These are phyloP conservation scores for Coryphaenoides rupestris DNA, from an alignment of 2,113 vertebrate genomes.

Conservation along the genomic window DNA sequence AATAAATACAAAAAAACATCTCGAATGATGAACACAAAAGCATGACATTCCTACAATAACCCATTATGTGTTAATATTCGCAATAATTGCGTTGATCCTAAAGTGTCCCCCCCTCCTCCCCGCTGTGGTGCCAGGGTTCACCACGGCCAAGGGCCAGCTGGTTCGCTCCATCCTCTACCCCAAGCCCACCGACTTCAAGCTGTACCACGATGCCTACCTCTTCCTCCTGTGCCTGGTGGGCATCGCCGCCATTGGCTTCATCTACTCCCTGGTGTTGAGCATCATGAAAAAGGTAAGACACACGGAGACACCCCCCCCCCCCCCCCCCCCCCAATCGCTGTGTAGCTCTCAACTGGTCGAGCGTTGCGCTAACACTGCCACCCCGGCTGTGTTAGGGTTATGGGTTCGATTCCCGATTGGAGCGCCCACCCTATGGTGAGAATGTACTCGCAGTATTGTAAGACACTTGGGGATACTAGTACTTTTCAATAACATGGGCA, in stretches of 20 bases:
- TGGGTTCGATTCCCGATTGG: background rate
- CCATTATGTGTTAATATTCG: no score
- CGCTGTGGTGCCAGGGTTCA: conserved; percentile 78
- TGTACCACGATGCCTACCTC: conserved; percentile 95
- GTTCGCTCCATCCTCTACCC: conserved; percentile 96
- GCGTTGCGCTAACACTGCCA: no score
- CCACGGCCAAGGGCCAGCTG: conserved; percentile 95
- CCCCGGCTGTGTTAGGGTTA: no score
- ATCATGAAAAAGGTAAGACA: conserved; percentile 81
- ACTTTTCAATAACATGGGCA: no score
- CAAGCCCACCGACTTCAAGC: conserved; percentile 96
- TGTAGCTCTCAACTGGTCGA: no score
- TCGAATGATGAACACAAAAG: no score
- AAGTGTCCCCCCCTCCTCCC: background rate
- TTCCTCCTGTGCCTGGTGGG: conserved; percentile 92
- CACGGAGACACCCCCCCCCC: conserved; percentile 14
- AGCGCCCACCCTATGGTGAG: no score
- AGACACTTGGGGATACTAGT: no score
- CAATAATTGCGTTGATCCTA: background rate
- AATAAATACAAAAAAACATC: no score
- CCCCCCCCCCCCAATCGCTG: no score
- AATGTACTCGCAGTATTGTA: no score
- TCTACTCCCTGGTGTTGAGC: conserved; percentile 89
- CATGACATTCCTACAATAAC: no score
- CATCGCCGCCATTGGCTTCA: conserved; percentile 88